phyloP scores from a whole-genome alignment of 2,888 invertebrate genomes.

The Microctonus brassicae region DNA sequence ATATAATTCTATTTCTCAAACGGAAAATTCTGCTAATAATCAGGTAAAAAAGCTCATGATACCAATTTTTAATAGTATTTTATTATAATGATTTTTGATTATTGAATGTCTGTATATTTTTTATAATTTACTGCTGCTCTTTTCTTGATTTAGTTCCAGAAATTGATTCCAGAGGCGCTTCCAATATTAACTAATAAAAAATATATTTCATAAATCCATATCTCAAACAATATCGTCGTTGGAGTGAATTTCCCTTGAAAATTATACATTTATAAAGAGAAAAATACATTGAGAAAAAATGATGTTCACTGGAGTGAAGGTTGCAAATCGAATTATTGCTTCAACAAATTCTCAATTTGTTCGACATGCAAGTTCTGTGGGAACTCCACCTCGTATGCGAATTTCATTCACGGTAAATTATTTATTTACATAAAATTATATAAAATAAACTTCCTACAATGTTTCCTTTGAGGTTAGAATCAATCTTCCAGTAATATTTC shows the following conservation, averaged over 20 bases:
- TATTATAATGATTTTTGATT: too few relatives aligned
- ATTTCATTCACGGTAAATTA: conserved; percentile 12
- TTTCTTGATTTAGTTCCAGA: background rate
- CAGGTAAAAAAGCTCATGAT: too few relatives aligned
- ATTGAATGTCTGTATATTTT: background rate
- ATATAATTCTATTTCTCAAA: too few relatives aligned
- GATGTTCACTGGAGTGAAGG: conserved; percentile 17
- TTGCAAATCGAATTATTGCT: conserved; percentile 3
- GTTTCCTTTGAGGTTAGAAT: background rate
- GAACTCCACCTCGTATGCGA: conserved; percentile 2
- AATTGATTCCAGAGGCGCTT: background rate
- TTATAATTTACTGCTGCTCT: background rate
- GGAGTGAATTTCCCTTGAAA: too few relatives aligned
- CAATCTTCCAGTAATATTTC: background rate
- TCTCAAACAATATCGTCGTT: too few relatives aligned
- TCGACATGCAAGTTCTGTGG: background rate
- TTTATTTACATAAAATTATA: conserved; percentile 14
- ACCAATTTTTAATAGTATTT: too few relatives aligned
- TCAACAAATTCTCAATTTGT: conserved; percentile 16
- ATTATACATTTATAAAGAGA: too few relatives aligned
- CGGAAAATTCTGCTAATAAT: too few relatives aligned
- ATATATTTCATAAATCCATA: background rate
- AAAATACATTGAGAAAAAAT: conserved; percentile 25
- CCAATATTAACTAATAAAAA: too few relatives aligned
- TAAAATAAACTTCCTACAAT: background rate